Base-by-base conservation (phyloP, 2,888 invertebrate species). In the Sarcophaga caerulescens region DNA sequence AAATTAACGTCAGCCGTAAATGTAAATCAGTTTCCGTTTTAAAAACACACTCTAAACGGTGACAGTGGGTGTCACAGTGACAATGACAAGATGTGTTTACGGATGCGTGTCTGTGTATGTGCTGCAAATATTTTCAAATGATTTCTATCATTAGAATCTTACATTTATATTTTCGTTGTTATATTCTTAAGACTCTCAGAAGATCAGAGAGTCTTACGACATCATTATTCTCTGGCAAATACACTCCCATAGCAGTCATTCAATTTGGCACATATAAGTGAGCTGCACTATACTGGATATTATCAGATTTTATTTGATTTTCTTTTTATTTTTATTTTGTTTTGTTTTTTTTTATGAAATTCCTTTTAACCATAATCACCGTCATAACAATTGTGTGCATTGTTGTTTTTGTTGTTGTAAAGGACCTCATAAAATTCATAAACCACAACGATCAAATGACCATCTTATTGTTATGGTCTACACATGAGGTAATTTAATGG, bases 401-500 rank as follows among this genome's bases (percentile, higher is more conserved):
- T 73, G 65, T 84, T 79, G 52, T 17, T 47, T 0, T 14, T 52
- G 12, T 52, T 52, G 12, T 52, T 52, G 12, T 52, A 35, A 35
- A 84, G 65, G 75, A 84, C 79, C 70, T 80, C 23, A 75, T 70
- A 84, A 80, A 84, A 75, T 75, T 80, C 23, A 75, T 70, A 84
- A 80, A 75, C 84, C 84, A 66, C 84, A 80, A 84, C 35, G 71
- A 73, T 52, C 66, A 80, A 10, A 76, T 70, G 21, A 68, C 44
- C 75, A 52, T 66, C 65, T 84, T 84, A 84, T 84, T 84, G 79
- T 80, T 84, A 65, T 80, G 84, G 84, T 52, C 71, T 68, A 65
- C 75, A 80, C 84, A 84, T 80, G 84, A 84, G 79, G 84, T 80
- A 66, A 84, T 80, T 80, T 80, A 84, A 84, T 84, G 75, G 79